Evolutionary conservation across 2,113 vertebrate genomes (phyloP).

Genomic region (Sigmodon hispidus): DNA sequence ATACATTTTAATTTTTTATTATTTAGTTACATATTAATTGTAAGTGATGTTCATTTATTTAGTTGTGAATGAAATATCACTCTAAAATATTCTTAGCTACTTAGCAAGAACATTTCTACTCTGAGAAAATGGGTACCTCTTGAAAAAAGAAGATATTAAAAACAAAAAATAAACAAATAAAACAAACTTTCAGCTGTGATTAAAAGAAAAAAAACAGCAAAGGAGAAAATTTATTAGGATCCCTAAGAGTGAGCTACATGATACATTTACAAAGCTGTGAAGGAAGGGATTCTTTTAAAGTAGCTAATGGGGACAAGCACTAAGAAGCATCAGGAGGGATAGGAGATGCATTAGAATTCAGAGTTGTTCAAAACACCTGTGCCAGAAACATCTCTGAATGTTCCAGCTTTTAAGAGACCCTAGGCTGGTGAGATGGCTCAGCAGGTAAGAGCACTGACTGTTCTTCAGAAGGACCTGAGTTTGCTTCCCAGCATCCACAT

Average conservation of each 20-base stretch:
- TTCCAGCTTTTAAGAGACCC: background rate
- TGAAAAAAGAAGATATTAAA: background rate
- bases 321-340: background rate
- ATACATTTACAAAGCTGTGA: background rate
- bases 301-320: background rate
- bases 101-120: background rate
- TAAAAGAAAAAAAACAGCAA: background rate
- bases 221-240: background rate
- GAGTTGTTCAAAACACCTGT: background rate
- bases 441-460: too few species aligned
- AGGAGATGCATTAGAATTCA: background rate
- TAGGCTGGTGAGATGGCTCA: too few species aligned
- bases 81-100: slow-evolving; percentile 5
- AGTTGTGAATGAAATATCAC: background rate
- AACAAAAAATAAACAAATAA: background rate
- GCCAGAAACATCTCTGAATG: background rate
- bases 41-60: background rate
- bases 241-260: background rate
- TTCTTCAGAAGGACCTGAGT: too few species aligned
- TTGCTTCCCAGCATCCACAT: too few species aligned
- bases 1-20: background rate
- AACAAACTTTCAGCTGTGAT: background rate
- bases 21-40: background rate
- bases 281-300: background rate
- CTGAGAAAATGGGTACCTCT: background rate